Percentiles rank a stretch among this genome's conserved stretches.
Conservation (phyloP, 2,797 vertebrate genomes). For the Dallia pectoralis region DNA sequence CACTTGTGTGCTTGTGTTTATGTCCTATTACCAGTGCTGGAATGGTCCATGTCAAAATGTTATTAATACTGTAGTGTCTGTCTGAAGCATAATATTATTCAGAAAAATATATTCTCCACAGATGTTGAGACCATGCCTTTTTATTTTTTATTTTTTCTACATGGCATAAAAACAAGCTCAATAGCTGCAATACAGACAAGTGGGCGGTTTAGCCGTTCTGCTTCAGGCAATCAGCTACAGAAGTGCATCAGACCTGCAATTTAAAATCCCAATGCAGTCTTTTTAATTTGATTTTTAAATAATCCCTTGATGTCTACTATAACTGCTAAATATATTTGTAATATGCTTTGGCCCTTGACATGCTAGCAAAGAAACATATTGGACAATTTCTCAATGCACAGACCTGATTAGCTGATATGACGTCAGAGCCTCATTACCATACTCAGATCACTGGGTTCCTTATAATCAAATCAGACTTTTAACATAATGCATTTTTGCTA, state of each 20-base stretch:
- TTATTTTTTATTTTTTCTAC: slow-evolving; percentile 7
- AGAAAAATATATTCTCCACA: slow-evolving; percentile 17
- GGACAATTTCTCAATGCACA: too few species aligned
- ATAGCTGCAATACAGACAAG: slow-evolving; percentile 23
- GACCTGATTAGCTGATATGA: too few species aligned
- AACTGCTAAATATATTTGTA: too few species aligned
- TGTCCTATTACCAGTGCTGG: neutral
- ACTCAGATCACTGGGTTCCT: too few species aligned
- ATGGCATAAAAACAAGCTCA: slow-evolving; percentile 20
- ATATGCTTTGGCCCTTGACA: too few species aligned
- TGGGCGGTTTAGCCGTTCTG: slow-evolving; percentile 23
- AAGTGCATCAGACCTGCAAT: slow-evolving; percentile 27
- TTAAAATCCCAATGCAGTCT: neutral
- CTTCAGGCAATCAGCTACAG: slow-evolving; percentile 32
- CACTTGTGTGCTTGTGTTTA: neutral
- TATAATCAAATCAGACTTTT: too few species aligned
- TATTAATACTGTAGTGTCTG: neutral
- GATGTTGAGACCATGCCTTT: slow-evolving; percentile 12
- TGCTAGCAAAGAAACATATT: too few species aligned
- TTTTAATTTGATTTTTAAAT: too few species aligned
- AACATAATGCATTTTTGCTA: too few species aligned
- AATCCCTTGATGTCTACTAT: too few species aligned
- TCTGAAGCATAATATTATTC: slow-evolving; percentile 16
- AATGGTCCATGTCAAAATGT: neutral
- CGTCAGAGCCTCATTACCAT: too few species aligned